Conservation (phyloP, 2,888 invertebrate genomes). For the Oxytorus armatus region DNA sequence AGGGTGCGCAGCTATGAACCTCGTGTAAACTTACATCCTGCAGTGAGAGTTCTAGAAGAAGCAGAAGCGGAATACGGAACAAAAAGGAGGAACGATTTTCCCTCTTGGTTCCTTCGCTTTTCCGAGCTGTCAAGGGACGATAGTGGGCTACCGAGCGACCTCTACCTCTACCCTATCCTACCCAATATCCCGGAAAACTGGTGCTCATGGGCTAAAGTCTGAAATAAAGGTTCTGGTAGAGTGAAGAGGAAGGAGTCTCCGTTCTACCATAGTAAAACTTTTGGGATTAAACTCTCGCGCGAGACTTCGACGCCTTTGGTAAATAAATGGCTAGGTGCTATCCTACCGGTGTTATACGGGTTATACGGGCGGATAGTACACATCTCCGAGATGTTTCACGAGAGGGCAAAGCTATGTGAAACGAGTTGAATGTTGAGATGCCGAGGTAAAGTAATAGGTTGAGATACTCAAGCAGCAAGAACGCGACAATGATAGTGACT, state of each 20-base stretch:
- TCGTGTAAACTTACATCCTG: conserved; percentile 11
- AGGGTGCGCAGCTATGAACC: conserved; percentile 44
- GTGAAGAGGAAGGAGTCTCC: conserved; percentile 24
- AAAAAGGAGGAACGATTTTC: conserved; percentile 28
- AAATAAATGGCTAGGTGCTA: conserved; percentile 62
- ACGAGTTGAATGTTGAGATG: conserved; percentile 45
- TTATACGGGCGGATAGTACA: conserved; percentile 55
- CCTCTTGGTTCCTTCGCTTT: conserved; percentile 43
- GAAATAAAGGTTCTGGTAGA: conserved; percentile 39
- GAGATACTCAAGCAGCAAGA: conserved; percentile 33
- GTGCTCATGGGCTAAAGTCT: conserved; percentile 40
- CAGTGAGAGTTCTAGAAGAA: conserved; percentile 19
- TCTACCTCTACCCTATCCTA: conserved; percentile 19
- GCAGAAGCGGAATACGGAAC: conserved; percentile 14
- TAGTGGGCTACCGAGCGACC: conserved; percentile 42
- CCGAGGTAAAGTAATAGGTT: conserved; percentile 30
- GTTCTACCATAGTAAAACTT: conserved; percentile 65
- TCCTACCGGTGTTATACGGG: conserved; percentile 42
- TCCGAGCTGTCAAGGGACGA: conserved; percentile 55
- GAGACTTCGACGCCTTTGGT: conserved; percentile 64
- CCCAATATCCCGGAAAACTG: not conserved
- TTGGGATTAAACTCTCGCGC: conserved; percentile 66
- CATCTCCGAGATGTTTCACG: conserved; percentile 42
- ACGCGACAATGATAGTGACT: conserved; percentile 47
- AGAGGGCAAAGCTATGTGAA: conserved; percentile 35